Percentiles rank a stretch among this genome's conserved stretches.
phyloP scores from a whole-genome alignment of 2,113 vertebrate genomes.

The Asarcornis scutulata region DNA sequence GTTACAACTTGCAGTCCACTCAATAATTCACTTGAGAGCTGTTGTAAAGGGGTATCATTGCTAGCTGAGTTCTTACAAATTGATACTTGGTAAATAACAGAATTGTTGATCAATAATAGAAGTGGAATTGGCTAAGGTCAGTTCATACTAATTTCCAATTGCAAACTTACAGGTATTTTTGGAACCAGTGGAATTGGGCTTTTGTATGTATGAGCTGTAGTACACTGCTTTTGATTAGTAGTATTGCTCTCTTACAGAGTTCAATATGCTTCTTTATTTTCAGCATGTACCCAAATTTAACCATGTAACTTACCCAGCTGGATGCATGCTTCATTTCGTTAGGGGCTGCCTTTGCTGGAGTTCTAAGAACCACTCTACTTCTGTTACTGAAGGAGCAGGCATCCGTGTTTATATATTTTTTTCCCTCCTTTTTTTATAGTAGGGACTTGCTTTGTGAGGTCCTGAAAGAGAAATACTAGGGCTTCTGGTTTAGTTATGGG shows the following conservation, averaged over 20 bases:
- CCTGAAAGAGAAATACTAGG: neutral
- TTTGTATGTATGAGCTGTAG: rapidly evolving
- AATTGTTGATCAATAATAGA: neutral
- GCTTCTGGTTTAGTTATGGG: neutral
- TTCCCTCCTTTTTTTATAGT: rapidly evolving
- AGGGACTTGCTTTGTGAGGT: neutral
- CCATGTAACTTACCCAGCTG: rapidly evolving
- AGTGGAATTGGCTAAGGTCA: neutral
- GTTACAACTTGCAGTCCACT: rapidly evolving
- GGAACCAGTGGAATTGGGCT: too few species aligned
- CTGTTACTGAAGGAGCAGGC: neutral
- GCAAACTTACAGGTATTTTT: neutral
- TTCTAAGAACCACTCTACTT: rapidly evolving
- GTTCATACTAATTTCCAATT: neutral
- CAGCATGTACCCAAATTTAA: neutral
- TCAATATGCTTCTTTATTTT: neutral
- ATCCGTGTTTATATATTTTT: neutral
- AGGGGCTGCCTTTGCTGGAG: neutral
- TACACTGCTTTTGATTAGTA: neutral
- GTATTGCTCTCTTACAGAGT: neutral
- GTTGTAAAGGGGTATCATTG: too few species aligned
- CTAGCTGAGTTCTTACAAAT: neutral
- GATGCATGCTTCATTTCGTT: rapidly evolving
- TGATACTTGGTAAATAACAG: too few species aligned
- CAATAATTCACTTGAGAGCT: neutral